Evolutionary conservation across 2,888 invertebrate genomes (phyloP), one percentile per base, ranked within the genome.

Genomic region (Trilocha varians): DNA sequence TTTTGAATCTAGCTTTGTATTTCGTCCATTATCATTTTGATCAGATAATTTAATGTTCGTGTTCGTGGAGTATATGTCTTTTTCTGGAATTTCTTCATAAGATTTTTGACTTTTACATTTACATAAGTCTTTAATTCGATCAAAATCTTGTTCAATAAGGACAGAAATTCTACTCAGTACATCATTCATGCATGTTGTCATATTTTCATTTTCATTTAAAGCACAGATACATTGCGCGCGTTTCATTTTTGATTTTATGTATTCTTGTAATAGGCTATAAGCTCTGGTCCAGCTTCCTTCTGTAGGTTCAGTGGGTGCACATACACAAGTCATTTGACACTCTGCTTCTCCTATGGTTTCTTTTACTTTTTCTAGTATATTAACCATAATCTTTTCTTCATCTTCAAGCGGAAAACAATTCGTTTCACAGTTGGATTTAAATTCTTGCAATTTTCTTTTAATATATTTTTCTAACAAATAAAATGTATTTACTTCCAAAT

Each of bases 401-500:
- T 79, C 72, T 40, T 61, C 57, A 6, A 54, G 48, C 36, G 65
- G 48, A 41, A 78, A 66, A 48, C 64, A 65, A 5, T 56, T 52
- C 25, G 65, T 57, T 49, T 63, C 61, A 49, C 65, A 70, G 37
- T 49, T 50, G 14, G 48, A 47, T 47, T 69, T 77, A 37, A 76
- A 68, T 34, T 73, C 65, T 42, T 63, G 57, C 11, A 83, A 47
- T 53, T 74, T 80, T 35, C 58, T 55, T 56, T 65, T 76, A 15
- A 84, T 59, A 51, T 83, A 70, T 43, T 79, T 69, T 51, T 75
- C 68, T 38, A 84, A 53, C 46, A 84, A 68, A 44, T 73, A 54
- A 59, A 79, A 84, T 25, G 75, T 59, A 49, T 85, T 84, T 1
- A 70, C 50, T 66, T 84, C 83, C 48, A 85, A 64, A 36, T 85